Evolutionary conservation across 2,113 vertebrate genomes (phyloP).

Genomic region (Protobothrops mucrosquamatus): DNA sequence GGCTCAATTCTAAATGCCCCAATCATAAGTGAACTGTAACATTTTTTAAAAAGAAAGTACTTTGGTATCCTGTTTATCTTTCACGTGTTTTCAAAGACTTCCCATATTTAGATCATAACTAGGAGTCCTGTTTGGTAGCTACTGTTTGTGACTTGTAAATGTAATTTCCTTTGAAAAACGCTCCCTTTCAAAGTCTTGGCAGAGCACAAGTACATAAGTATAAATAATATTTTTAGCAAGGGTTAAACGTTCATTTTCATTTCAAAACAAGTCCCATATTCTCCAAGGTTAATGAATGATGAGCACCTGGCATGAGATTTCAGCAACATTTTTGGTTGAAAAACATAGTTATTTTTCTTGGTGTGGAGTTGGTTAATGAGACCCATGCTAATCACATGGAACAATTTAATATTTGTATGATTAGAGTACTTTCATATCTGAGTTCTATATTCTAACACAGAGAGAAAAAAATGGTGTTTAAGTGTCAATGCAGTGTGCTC

Average conservation of each 20-base stretch:
- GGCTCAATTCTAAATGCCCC: neutral
- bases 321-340: neutral
- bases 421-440: neutral
- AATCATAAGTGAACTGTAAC: neutral
- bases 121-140: neutral
- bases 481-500: neutral
- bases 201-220: neutral
- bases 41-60: neutral
- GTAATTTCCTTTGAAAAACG: constrained; percentile 10
- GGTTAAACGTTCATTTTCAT: constrained; percentile 10
- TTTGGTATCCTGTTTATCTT: neutral
- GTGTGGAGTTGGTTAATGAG: neutral
- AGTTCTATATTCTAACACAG: neutral
- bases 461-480: neutral
- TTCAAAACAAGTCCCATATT: constrained; percentile 20
- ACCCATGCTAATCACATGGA: neutral
- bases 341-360: neutral
- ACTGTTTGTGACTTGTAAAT: neutral
- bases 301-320: neutral
- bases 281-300: neutral
- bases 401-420: neutral
- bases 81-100: neutral
- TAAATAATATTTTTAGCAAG: constrained; percentile 21
- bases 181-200: neutral
- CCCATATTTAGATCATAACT: neutral